Percentiles rank a stretch among this genome's conserved stretches.
phyloP scores from a whole-genome alignment of 2,113 vertebrate species.

The Gyps fulvus region DNA sequence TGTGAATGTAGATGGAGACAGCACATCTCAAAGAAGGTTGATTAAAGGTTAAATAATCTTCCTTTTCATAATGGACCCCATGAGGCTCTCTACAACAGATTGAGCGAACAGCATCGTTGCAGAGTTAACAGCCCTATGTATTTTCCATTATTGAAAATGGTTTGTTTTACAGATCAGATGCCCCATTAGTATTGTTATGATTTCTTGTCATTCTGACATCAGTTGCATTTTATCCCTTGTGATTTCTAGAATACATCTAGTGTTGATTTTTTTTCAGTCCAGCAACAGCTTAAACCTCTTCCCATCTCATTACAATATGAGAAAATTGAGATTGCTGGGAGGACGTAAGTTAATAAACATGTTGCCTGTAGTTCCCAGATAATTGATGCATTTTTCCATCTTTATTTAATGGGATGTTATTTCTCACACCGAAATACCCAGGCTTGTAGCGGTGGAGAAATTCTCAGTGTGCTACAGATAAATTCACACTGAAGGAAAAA shows the following conservation, averaged over 20 bases:
- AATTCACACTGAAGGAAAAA: background rate
- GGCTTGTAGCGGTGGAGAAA: background rate
- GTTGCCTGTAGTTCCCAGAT: background rate
- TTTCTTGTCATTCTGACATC: slow-evolving; percentile 1
- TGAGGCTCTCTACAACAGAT: background rate
- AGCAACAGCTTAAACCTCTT: slow-evolving; percentile 13
- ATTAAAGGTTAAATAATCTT: slow-evolving; percentile 1
- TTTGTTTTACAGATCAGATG: slow-evolving; percentile 16
- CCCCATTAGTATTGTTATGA: background rate
- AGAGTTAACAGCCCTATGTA: background rate
- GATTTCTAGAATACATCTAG: background rate
- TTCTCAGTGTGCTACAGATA: background rate
- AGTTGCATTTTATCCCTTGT: background rate
- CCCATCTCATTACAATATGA: background rate
- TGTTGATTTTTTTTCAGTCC: background rate
- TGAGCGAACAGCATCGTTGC: background rate
- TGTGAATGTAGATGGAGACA: background rate
- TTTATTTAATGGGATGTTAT: background rate
- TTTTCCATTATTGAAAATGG: background rate
- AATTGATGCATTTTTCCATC: background rate
- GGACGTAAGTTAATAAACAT: background rate
- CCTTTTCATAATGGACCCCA: background rate
- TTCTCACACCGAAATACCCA: background rate
- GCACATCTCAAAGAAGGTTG: background rate
- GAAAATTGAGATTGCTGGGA: background rate